Conservation (phyloP, 2,113 vertebrate genomes). For the Odobenus rosmarus region DNA sequence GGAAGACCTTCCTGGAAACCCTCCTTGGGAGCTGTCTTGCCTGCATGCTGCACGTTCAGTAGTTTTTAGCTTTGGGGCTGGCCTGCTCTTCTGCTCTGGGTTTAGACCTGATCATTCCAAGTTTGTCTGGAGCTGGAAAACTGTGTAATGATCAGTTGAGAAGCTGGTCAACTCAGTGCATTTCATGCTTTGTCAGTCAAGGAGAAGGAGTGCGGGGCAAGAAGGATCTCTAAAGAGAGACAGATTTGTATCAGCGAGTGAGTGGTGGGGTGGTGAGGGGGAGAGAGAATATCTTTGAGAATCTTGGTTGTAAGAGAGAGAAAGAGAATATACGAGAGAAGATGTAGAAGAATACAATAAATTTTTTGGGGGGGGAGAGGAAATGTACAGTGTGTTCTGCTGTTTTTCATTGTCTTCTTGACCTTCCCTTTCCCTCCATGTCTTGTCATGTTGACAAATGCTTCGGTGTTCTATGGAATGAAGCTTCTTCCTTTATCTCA, state of each 20-base stretch:
- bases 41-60: background rate
- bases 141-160: background rate
- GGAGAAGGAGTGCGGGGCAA: background rate
- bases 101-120: background rate
- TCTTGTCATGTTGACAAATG: background rate
- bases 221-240: background rate
- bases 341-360: background rate
- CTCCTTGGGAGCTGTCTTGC: background rate
- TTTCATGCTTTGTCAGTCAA: background rate
- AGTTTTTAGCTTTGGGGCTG: background rate
- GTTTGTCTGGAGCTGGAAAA: conserved; percentile 16
- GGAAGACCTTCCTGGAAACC: background rate
- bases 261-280: background rate
- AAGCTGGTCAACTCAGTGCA: background rate
- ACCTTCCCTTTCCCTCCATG: background rate
- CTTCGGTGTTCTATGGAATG: background rate
- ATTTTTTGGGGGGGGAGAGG: background rate
- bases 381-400: background rate
- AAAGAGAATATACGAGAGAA: background rate
- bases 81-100: background rate
- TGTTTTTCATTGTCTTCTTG: background rate
- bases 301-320: background rate
- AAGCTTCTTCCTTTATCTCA: background rate
- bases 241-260: background rate
- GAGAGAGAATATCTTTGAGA: background rate